Evolutionary conservation across 2,888 invertebrate species (phyloP).

Genomic region (Phyllotreta striolata): DNA sequence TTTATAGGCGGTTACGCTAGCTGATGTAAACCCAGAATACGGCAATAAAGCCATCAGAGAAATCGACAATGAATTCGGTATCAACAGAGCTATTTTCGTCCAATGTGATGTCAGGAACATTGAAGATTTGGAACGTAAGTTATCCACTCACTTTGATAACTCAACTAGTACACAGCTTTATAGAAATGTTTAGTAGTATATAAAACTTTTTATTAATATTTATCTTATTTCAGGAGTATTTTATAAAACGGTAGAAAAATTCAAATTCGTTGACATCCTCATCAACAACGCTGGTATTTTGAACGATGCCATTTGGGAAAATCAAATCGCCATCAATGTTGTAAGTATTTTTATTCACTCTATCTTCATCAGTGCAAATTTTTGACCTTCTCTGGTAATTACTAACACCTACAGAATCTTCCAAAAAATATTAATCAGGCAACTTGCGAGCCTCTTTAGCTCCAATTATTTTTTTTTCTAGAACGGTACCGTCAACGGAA

Average conservation of each 20-base stretch:
- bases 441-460: background rate
- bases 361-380: background rate
- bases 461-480: constrained; percentile 48
- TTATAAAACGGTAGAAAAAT: constrained; percentile 42
- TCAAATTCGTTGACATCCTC: constrained; percentile 45
- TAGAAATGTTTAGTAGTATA: no score
- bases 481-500: constrained; percentile 45
- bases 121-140: constrained; percentile 42
- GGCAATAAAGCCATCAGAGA: constrained; percentile 40
- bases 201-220: no score
- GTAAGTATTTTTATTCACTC: constrained; percentile 36
- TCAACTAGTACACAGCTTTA: no score
- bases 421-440: no score
- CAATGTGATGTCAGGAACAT: constrained; percentile 44
- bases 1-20: constrained; percentile 45
- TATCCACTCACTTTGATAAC: no score
- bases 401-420: no score
- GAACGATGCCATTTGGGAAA: constrained; percentile 45
- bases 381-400: background rate
- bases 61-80: constrained; percentile 44
- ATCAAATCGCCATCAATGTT: constrained; percentile 44
- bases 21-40: constrained; percentile 40
- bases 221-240: constrained; percentile 45
- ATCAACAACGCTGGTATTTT: constrained; percentile 48
- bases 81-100: constrained; percentile 44